phyloP scores from a whole-genome alignment of 2,113 vertebrate genomes.

The Ciconia boyciana region DNA sequence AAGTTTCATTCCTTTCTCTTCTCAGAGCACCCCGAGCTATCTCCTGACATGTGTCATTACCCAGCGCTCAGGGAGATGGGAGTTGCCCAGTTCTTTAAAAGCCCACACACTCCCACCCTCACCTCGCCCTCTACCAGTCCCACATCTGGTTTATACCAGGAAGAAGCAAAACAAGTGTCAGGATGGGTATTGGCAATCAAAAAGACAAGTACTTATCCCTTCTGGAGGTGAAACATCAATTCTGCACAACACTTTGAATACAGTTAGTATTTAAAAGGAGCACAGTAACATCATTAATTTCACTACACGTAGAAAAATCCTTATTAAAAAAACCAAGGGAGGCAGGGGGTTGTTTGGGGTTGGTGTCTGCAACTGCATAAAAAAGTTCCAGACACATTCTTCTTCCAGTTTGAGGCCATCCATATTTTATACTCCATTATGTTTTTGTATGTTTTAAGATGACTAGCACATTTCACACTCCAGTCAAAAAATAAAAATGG shows the following conservation, averaged over 20 bases:
- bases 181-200: background rate
- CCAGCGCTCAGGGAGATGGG: background rate
- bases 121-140: background rate
- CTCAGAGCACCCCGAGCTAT: background rate
- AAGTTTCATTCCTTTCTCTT: background rate
- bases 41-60: rapidly evolving
- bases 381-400: background rate
- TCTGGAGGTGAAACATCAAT: background rate
- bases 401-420: background rate
- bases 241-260: background rate
- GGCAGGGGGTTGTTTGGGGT: background rate
- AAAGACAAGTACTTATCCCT: background rate
- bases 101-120: background rate
- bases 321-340: background rate
- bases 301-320: background rate
- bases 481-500: background rate
- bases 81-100: background rate
- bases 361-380: background rate
- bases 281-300: background rate
- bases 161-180: background rate
- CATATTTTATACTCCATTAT: background rate
- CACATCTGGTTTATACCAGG: background rate
- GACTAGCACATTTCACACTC: background rate
- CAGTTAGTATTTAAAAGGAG: background rate
- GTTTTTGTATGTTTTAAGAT: background rate